Conservation (phyloP, 2,113 vertebrate genomes). For the Petroica traversi region DNA sequence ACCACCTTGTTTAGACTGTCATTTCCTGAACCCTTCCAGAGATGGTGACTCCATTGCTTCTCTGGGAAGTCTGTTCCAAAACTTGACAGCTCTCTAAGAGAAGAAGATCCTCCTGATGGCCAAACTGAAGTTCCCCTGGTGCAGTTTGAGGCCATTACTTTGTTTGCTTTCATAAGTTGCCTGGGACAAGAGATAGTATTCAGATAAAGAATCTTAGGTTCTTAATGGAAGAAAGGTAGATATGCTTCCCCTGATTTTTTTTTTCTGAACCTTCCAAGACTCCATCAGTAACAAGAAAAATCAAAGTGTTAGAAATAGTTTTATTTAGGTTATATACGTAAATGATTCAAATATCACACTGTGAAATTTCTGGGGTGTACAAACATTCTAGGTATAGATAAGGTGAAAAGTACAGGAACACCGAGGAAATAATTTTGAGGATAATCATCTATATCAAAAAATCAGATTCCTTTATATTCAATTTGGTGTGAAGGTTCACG, state of each 20-base stretch:
- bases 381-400: background rate
- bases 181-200: background rate
- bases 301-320: background rate
- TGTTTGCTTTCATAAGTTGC: background rate
- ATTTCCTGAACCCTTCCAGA: background rate
- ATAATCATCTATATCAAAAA: slow-evolving; percentile 13
- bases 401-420: background rate
- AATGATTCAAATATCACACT: background rate
- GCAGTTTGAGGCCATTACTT: background rate
- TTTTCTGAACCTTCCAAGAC: background rate
- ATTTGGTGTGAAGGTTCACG: background rate
- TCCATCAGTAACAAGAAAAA: background rate
- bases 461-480: background rate
- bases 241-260: background rate
- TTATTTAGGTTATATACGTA: background rate
- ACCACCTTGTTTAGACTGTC: background rate
- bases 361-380: background rate
- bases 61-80: background rate
- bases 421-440: background rate
- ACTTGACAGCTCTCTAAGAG: background rate
- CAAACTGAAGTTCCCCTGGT: background rate
- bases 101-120: background rate
- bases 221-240: background rate
- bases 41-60: background rate
- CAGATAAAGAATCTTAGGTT: background rate